A percentile compares a stretch with the other conserved stretches of the same genome.
Conservation (phyloP, 2,797 vertebrate species). For the Dermochelys coriacea region DNA sequence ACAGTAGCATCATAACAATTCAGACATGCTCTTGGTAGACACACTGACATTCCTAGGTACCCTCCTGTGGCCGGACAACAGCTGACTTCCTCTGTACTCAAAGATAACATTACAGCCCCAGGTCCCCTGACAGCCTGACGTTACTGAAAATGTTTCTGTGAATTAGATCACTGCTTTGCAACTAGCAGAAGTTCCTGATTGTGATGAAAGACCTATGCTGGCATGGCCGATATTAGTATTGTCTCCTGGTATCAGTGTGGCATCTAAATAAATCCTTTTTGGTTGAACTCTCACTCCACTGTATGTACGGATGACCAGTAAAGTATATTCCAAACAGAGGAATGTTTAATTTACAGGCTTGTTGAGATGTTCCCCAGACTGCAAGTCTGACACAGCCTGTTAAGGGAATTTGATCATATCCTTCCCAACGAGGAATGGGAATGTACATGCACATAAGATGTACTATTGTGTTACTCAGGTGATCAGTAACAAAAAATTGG, state of each 20-base stretch:
- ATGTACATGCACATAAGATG: background rate
- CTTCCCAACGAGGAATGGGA: background rate
- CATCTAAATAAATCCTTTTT: background rate
- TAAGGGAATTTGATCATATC: background rate
- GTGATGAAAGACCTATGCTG: slow-evolving; percentile 40
- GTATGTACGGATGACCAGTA: background rate
- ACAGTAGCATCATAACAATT: background rate
- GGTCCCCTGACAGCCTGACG: slow-evolving; percentile 23
- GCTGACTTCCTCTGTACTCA: background rate
- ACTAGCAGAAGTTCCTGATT: slow-evolving; percentile 37
- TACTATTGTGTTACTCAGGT: background rate
- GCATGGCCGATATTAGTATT: background rate
- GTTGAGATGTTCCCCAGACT: background rate
- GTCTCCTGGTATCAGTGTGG: slow-evolving; percentile 18
- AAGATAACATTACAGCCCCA: slow-evolving; percentile 13
- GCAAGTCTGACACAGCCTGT: background rate
- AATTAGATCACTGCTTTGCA: slow-evolving; percentile 44
- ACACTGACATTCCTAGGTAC: background rate
- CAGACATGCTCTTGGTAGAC: background rate
- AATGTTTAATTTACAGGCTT: background rate
- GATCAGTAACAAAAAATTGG: background rate
- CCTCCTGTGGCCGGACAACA: background rate
- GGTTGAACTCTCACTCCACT: background rate
- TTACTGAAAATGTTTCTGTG: slow-evolving; percentile 25
- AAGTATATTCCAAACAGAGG: background rate